These are phyloP conservation scores for Pseudolycoriella hygida DNA, from an alignment of 2,888 invertebrate species.

Conservation along the genomic window DNA sequence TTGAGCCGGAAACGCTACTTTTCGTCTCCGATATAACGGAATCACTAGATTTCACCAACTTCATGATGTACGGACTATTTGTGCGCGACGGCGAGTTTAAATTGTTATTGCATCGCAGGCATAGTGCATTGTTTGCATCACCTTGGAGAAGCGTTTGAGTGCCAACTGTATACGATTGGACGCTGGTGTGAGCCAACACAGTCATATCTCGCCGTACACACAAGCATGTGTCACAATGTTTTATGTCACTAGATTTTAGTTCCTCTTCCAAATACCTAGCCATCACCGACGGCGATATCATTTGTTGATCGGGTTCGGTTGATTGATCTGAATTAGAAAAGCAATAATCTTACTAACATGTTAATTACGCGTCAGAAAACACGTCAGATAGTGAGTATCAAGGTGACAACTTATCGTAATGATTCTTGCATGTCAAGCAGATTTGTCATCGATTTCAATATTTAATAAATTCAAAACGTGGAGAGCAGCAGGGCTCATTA, in stretches of 20 bases:
- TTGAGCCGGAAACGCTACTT: conserved; percentile 27
- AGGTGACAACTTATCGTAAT: no score
- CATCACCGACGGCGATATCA: conserved; percentile 73
- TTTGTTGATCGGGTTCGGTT: conserved; percentile 16
- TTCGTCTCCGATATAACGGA: conserved; percentile 30
- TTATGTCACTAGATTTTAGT: conserved; percentile 54
- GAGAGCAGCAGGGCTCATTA: no score
- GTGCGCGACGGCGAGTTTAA: conserved; percentile 28
- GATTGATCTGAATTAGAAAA: neutral
- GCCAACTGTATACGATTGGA: conserved; percentile 37
- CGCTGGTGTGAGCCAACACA: conserved; percentile 34
- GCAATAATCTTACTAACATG: no score
- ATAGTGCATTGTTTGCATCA: conserved; percentile 31
- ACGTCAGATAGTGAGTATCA: no score
- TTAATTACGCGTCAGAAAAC: no score
- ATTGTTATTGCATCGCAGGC: conserved; percentile 44
- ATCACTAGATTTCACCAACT: conserved; percentile 28
- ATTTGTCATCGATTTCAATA: no score
- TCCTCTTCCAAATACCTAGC: conserved; percentile 83
- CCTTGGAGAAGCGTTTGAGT: conserved; percentile 42
- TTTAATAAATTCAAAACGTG: no score
- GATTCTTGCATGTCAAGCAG: no score
- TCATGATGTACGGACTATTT: conserved; percentile 28
- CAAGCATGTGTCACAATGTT: conserved; percentile 69
- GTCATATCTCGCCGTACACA: conserved; percentile 38